Evolutionary conservation across 2,888 invertebrate species (phyloP), one percentile per base, ranked within the genome.

Genomic region (Teleiodes luculella): DNA sequence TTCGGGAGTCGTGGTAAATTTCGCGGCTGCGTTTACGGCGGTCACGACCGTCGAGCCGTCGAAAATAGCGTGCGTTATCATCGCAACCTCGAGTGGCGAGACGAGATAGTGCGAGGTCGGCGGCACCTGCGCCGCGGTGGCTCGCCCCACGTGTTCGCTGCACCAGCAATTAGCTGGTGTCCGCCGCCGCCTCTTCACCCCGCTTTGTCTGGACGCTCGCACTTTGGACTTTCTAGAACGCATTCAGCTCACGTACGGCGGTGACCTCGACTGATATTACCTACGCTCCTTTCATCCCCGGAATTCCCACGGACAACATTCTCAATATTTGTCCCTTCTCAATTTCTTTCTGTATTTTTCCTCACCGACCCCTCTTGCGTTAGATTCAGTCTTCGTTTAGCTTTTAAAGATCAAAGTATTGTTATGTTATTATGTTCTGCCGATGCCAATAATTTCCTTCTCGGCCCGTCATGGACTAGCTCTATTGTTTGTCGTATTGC

Each of bases 61-160:
- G 62, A 73, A 86, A 86, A 86, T 86, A 87, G 83, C 80, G 80
- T 82, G 76, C 81, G 86, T 88, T 88, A 88, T 88, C 88, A 86
- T 74, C 76, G 78, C 80, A 84, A 83, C 86, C 83, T 85, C 88
- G 86, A 75, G 72, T 76, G 82, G 76, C 83, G 84, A 82, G 83
- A 83, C 85, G 79, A 84, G 86, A 83, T 84, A 85, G 82, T 72
- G 84, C 82, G 88, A 88, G 86, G 86, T 85, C 86, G 84, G 72
- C 83, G 85, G 82, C 86, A 86, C 87, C 86, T 80, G 82, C 72
- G 65, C 65, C 66, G 70, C 77, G 72, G 73, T 76, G 24, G 3
- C 24, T 71, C 78, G 70, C 74, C 74, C 81, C 83, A 84, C 83
- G 86, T 86, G 86, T 78, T 73, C 72, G 70, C 62, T 68, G 63